Evolutionary conservation across 1,140 invertebrate species (phyloP), one percentile per base, ranked within the genome.

Genomic region (Lepidurus arcticus): DNA sequence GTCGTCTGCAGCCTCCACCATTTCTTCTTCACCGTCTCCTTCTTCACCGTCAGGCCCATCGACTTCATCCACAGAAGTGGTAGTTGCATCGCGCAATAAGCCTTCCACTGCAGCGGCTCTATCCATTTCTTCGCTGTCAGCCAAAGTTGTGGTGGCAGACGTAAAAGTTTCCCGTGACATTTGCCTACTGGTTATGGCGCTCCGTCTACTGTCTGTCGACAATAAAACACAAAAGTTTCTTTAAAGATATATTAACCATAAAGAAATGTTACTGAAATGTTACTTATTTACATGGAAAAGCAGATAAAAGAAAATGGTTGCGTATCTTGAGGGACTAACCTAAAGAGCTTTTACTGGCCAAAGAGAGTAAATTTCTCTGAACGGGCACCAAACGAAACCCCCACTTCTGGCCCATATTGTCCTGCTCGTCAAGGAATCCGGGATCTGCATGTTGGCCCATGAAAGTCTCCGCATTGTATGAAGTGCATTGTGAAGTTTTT

Each of bases 161-260:
- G 53, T 65, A 65, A 65, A 65, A 65, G 53, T 65, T 65, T 65
- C 53, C 53, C 53, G 53, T 65, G 53, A 65, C 53, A 65, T 65
- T 65, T 65, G 53, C 53, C 53, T 65, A 65, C 53, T 65, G 21
- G 53, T 65, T 65, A 65, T 13, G 21, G 53, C 53, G 21, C n/a
- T 65, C 16, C 53, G 53, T 21, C 53, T 65, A 65, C 53, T 65
- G 53, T 21, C 53, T 65, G 53, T 21, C 0, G 53, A 21, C 21
- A 21, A 65, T 65, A 65, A 65, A 65, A 65, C 53, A 65, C n/a
- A 65, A 65, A 2, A 26, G 26, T 26, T 26, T 2, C 1, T 26
- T 26, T 26, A 26, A 26, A 0, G 26, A 26, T 2, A 2, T 26
- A 26, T 26, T 2, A 1, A 26, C 1, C 1, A 34, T 34, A 34